Conservation (phyloP, 2,113 vertebrate genomes). For the Australoheros scitulus region DNA sequence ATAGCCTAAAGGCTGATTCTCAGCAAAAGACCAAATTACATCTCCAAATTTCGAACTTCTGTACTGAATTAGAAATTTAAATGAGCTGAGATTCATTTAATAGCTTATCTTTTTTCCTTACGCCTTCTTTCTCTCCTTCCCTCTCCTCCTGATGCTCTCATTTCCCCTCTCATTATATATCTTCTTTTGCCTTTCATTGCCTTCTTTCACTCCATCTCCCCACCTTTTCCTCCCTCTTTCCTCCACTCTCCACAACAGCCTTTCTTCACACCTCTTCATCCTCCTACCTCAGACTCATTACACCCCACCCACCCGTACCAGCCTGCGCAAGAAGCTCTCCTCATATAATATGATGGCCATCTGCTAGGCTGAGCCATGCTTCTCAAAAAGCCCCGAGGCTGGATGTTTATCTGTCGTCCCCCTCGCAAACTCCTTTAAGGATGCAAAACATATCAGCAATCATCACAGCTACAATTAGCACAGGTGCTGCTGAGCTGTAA, state of each 20-base stretch:
- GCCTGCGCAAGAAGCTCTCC: constrained; percentile 62
- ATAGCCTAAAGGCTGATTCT: background rate
- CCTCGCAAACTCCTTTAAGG: constrained; percentile 76
- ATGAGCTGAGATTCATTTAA: background rate
- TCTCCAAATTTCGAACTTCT: constrained; percentile 1
- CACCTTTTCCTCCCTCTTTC: constrained; percentile 1
- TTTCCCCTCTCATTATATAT: background rate
- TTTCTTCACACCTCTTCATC: constrained; percentile 33
- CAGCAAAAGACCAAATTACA: constrained; percentile 11
- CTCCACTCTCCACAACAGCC: constrained; percentile 27
- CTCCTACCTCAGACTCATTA: constrained; percentile 71
- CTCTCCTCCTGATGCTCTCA: background rate
- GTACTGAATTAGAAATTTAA: background rate
- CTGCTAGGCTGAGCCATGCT: constrained; percentile 77
- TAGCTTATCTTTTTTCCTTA: background rate
- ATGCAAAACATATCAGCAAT: constrained; percentile 78
- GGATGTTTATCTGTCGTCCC: constrained; percentile 77
- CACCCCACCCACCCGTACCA: constrained; percentile 68
- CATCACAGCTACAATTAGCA: constrained; percentile 76
- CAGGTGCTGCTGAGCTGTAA: constrained; percentile 77
- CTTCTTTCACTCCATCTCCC: background rate
- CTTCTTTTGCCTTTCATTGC: background rate
- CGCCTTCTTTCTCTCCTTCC: background rate
- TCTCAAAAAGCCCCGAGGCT: constrained; percentile 73
- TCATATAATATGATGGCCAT: constrained; percentile 80